Evolutionary conservation across 2,113 vertebrate species (phyloP), one percentile per base, ranked within the genome.

Genomic region (Zeus faber): DNA sequence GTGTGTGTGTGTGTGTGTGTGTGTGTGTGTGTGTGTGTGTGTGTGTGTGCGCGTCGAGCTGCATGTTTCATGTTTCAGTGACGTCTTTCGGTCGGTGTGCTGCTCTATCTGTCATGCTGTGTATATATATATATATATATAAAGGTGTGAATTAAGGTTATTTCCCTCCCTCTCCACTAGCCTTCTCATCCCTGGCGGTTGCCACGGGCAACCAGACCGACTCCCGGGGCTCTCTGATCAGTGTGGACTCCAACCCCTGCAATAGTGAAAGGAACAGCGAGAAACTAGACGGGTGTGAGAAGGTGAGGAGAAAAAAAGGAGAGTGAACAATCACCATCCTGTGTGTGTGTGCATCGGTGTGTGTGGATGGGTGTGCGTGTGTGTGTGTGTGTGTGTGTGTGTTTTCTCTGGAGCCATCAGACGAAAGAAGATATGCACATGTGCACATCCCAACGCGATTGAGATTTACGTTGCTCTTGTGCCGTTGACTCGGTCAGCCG

Each of bases 221-320:
- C 59, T 99, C 96, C 61, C 92, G 94, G 80, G 95, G 92, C 46
- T 99, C 97, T 41, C 87, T 98, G 79, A 95, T 95, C 81, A 99
- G 97, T 44, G 91, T 98, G 66, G 97, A 99, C 79, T 99, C 97
- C 70, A 98, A 96, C 74, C 94, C 94, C 40, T 97, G 97, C 82
- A 95, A 91, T 87, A 92, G 89, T 39, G 97, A 99, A 84, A 94
- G 94, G 76, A 94, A 89, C 89, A 96, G 94, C 47, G 96, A 98
- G 74, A 95, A 92, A 85, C 93, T 91, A 31, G 96, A 98, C 26
- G 93, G 90, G 62, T 98, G 92, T 89, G 96, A 98, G 82, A 99
- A 98, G 93, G 97, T 99, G 79, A 49, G 46, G 37, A 14, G 48
- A n/a, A n/a, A n/a, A n/a, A n/a, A n/a, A n/a, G n/a, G n/a, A n/a